Base-by-base conservation (phyloP, 1,140 invertebrate species). In the Campodea augens region DNA sequence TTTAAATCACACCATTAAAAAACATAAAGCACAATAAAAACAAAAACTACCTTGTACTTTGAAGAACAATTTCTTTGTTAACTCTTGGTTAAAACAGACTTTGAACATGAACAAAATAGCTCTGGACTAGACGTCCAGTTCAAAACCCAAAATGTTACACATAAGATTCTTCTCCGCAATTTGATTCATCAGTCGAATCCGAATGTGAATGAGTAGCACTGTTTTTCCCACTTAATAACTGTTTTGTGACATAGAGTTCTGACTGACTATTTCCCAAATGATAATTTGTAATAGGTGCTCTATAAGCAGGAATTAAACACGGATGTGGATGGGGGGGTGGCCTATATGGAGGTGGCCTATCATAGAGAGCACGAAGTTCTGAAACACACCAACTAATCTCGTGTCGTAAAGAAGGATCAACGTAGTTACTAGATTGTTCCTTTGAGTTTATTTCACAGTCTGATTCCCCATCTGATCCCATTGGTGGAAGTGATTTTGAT, bases 331-430 rank as follows among this genome's bases (percentile, higher is more conserved):
- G n/a, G 13, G 53, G 58, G 1, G 53, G 56, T 1, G 53, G 56
- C 0, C 58, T 47, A 36, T 59, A 58, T 1, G 56, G 55, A 19
- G 58, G 57, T 13, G 58, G 57, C 21, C 53, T 54, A 25, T 47
- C 56, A 47, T 64, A 64, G 27, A 64, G 51, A 25, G 55, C 52
- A 22, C 62, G 38, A 13, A 64, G 49, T 37, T 61, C 54, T 4
- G 62, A 60, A 13, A 64, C 62, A 51, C 60, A 62, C 60, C 62
- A 64, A 44, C 56, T 61, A 12, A 64, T 62, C 47, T 63, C 61
- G 25, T 51, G 51, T 13, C 49, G 49, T 23, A 52, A 43, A 23
- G 47, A 50, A n/a, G n/a, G n/a, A n/a, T n/a, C n/a, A n/a, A n/a
- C n/a, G n/a, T n/a, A n/a, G n/a, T n/a, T n/a, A n/a, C n/a, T n/a